Conservation (phyloP, 35 echinoderm and acorn worm species). For the Holothuria glaberrima region DNA sequence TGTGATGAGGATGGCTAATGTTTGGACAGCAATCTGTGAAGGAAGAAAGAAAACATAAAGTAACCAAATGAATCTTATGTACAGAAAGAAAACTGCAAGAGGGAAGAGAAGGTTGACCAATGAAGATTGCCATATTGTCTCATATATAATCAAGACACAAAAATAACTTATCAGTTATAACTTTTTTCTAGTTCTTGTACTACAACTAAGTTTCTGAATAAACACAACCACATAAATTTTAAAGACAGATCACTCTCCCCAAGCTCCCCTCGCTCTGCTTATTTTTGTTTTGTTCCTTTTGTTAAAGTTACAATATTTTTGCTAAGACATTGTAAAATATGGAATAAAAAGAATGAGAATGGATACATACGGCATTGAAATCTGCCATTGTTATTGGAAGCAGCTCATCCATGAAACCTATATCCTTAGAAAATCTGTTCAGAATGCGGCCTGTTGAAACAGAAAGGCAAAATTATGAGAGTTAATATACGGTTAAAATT, state of each 20-base stretch:
- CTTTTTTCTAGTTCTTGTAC: no score
- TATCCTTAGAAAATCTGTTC: slow-evolving; percentile 98
- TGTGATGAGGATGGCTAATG: slow-evolving; percentile 62
- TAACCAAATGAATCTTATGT: background rate
- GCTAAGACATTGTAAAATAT: background rate
- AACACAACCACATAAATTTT: no score
- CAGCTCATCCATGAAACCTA: slow-evolving; percentile 94
- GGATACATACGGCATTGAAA: slow-evolving; percentile 50
- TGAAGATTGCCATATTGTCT: background rate
- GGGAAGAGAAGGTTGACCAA: background rate
- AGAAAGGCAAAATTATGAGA: background rate
- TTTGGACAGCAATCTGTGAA: slow-evolving; percentile 70
- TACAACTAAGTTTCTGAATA: no score
- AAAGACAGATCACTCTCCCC: no score
- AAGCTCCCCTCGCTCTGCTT: no score
- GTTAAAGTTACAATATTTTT: no score
- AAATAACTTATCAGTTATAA: no score
- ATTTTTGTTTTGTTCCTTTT: no score
- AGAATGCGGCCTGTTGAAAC: slow-evolving; percentile 81
- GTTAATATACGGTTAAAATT: no score
- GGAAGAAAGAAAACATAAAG: background rate
- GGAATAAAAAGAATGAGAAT: background rate
- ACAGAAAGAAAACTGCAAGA: background rate
- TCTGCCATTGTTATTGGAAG: slow-evolving; percentile 42
- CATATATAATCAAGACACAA: no score